phyloP scores from a whole-genome alignment of 2,888 invertebrate species.

The Tromatobia lineatoria region DNA sequence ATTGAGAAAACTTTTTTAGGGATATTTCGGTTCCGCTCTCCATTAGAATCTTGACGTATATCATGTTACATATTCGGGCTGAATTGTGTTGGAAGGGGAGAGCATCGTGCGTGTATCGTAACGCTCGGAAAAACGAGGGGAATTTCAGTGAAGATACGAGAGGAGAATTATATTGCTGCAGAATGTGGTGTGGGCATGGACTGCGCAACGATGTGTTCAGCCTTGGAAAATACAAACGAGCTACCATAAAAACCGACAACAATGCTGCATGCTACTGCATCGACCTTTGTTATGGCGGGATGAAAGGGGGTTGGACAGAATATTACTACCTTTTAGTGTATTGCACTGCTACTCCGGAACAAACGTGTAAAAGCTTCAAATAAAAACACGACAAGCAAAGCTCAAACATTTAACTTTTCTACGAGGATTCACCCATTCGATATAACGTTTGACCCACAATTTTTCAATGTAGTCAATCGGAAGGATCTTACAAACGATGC shows the following conservation, averaged over 20 bases:
- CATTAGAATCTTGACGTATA: not conserved
- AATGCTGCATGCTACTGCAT: slow-evolving; percentile 24
- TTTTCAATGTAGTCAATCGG: not conserved
- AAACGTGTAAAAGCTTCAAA: slow-evolving; percentile 19
- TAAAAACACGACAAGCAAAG: not conserved
- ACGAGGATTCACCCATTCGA: not conserved
- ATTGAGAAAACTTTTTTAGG: not conserved
- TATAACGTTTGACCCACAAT: not conserved
- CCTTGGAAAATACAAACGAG: slow-evolving; percentile 62
- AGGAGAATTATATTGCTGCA: slow-evolving; percentile 29
- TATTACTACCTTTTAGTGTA: slow-evolving; percentile 30
- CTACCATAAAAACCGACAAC: slow-evolving; percentile 64
- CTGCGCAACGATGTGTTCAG: slow-evolving; percentile 48
- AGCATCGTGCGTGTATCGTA: slow-evolving; percentile 3
- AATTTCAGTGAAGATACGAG: slow-evolving; percentile 29
- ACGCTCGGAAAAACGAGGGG: slow-evolving; percentile 23
- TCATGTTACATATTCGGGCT: not conserved
- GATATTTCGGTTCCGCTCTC: not conserved
- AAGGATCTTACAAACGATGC: not conserved
- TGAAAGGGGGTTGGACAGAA: slow-evolving; percentile 45
- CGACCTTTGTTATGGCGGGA: not conserved
- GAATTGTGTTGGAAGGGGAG: not conserved
- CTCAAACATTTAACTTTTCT: not conserved
- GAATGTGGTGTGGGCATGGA: slow-evolving; percentile 54
- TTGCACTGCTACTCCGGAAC: not conserved